Evolutionary conservation across 2,113 vertebrate genomes (phyloP).

Genomic region (Apteryx owenii): DNA sequence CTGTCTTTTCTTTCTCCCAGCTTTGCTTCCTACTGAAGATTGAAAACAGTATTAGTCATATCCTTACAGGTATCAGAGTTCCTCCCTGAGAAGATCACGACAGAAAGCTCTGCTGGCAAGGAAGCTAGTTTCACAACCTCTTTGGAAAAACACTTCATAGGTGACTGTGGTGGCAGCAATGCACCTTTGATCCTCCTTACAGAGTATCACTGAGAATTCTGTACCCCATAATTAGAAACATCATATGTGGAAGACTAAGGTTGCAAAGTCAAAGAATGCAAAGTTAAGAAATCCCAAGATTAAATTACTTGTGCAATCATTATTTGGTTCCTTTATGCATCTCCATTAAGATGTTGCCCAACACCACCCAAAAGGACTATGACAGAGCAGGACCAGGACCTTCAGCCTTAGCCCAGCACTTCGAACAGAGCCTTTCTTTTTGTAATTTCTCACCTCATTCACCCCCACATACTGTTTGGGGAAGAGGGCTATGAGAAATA

Average conservation of each 20-base stretch:
- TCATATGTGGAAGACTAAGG: background rate
- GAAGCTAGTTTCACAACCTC: constrained; percentile 26
- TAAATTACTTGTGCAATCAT: background rate
- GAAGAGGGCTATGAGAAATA: background rate
- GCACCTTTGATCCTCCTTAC: constrained; percentile 45
- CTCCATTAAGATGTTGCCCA: background rate
- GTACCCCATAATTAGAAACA: constrained; percentile 56
- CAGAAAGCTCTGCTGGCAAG: background rate
- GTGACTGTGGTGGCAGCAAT: constrained; percentile 5
- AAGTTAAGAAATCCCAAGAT: constrained; percentile 8
- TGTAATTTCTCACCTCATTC: background rate
- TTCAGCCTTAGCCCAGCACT: background rate
- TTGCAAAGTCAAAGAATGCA: background rate
- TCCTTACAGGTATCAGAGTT: background rate
- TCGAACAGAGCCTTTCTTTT: background rate
- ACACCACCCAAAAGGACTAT: background rate
- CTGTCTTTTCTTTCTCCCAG: background rate
- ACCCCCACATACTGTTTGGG: background rate
- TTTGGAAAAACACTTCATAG: constrained; percentile 3
- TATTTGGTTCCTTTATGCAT: background rate
- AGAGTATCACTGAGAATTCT: constrained; percentile 31
- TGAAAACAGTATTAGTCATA: background rate
- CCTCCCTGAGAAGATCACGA: background rate
- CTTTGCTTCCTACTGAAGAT: background rate
- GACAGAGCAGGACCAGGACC: background rate